These are phyloP conservation scores for Spialia ferax DNA, from an alignment of 2,888 invertebrate genomes.

Conservation along the genomic window DNA sequence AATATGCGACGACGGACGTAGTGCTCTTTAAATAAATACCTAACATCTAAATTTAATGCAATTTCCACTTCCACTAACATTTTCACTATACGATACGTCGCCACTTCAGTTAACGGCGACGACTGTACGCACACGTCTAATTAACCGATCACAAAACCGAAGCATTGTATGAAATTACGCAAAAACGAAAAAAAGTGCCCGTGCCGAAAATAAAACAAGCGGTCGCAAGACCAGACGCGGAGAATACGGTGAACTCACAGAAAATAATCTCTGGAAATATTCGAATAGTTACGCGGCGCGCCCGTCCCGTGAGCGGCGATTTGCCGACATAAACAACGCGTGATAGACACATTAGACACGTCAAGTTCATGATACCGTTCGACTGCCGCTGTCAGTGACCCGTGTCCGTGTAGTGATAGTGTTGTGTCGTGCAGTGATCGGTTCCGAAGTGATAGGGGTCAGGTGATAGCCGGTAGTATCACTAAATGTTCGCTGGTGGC, in stretches of 20 bases:
- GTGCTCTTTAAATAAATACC: conserved; percentile 48
- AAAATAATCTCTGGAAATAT: conserved; percentile 53
- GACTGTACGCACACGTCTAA: conserved; percentile 44
- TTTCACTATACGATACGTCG: conserved; percentile 11
- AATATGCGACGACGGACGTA: conserved; percentile 47
- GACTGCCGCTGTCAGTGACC: background rate
- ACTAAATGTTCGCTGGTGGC: conserved; percentile 76
- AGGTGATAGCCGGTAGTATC: too few relatives aligned
- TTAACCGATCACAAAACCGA: conserved; percentile 55
- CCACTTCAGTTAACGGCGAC: conserved; percentile 43
- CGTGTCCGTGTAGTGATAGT: background rate
- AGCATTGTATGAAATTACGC: conserved; percentile 58
- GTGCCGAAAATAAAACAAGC: conserved; percentile 64
- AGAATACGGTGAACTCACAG: conserved; percentile 43
- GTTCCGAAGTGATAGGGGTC: too few relatives aligned
- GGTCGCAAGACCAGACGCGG: conserved; percentile 56
- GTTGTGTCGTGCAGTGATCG: conserved; percentile 25
- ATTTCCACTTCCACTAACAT: conserved; percentile 35
- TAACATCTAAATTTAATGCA: conserved; percentile 47
- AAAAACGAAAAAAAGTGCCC: conserved; percentile 58
- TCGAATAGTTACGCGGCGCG: conserved; percentile 47
- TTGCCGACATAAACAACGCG: conserved; percentile 52
- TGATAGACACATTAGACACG: conserved; percentile 39
- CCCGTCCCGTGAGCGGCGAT: conserved; percentile 41
- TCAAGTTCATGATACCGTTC: conserved; percentile 29